A percentile compares a stretch with the other conserved stretches of the same genome.
These are phyloP conservation scores for Dascyllus trimaculatus DNA, from an alignment of 2,113 vertebrate genomes.

Conservation along the genomic window DNA sequence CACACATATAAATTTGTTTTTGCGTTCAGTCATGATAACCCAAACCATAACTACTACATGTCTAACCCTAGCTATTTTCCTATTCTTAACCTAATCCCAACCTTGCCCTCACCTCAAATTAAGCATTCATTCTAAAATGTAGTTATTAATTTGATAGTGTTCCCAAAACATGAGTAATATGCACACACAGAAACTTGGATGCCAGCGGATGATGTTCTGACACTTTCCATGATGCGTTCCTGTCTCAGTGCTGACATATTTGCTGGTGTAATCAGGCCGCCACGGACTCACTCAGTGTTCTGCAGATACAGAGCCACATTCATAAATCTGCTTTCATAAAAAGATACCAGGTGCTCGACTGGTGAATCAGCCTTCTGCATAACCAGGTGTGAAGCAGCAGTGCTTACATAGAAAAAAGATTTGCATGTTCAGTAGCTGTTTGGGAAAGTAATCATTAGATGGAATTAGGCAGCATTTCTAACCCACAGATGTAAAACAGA, in stretches of 20 bases:
- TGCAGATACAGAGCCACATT: slow-evolving; percentile 43
- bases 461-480: neutral
- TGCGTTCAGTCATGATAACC: neutral
- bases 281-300: slow-evolving; percentile 6
- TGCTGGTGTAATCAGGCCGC: slow-evolving; percentile 48
- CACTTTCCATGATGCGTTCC: slow-evolving; percentile 38
- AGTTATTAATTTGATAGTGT: neutral
- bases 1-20: neutral
- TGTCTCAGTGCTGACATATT: slow-evolving; percentile 39
- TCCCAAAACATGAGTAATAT: neutral
- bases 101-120: too few species aligned
- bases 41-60: neutral
- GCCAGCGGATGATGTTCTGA: slow-evolving; percentile 18
- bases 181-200: neutral
- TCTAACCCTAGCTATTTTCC: neutral
- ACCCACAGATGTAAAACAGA: neutral
- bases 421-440: neutral
- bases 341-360: slow-evolving; percentile 59
- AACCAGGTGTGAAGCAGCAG: slow-evolving; percentile 46
- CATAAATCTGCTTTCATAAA: slow-evolving; percentile 47
- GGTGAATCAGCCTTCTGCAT: slow-evolving; percentile 52
- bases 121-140: too few species aligned
- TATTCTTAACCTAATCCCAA: neutral
- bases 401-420: neutral
- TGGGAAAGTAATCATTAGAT: neutral